A percentile compares a stretch with the other conserved stretches of the same genome.
These are phyloP conservation scores for Sesamia inferens DNA, from an alignment of 2,888 invertebrate species.

Conservation along the genomic window DNA sequence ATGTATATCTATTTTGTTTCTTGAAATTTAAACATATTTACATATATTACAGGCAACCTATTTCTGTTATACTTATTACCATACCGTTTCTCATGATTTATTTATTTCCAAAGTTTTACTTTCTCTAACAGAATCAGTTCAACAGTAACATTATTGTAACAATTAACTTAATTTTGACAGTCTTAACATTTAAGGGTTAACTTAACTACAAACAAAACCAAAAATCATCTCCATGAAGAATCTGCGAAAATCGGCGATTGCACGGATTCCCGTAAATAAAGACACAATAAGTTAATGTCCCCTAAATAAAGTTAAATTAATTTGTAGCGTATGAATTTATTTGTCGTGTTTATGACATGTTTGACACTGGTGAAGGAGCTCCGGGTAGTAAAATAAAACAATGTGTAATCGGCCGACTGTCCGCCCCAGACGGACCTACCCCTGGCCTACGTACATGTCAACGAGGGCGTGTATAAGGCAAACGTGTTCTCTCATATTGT, in stretches of 20 bases:
- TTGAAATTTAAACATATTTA: conserved; percentile 7
- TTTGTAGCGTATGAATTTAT: conserved; percentile 47
- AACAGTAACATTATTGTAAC: no score
- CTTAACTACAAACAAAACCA: conserved; percentile 1
- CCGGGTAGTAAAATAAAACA: conserved; percentile 59
- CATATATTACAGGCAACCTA: background rate
- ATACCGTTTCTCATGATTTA: no score
- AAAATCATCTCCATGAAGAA: conserved; percentile 17
- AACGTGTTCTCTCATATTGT: conserved; percentile 37
- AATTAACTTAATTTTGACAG: no score
- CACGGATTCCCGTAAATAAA: background rate
- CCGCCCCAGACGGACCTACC: conserved; percentile 43
- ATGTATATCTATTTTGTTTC: background rate
- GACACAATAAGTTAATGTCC: no score
- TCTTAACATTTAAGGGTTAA: background rate
- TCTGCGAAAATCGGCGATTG: no score
- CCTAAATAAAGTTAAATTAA: conserved; percentile 37
- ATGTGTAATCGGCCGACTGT: conserved; percentile 49
- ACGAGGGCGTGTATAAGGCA: conserved; percentile 35
- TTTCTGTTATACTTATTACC: no score
- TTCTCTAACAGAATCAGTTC: no score
- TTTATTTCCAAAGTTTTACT: background rate
- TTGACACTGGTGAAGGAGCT: conserved; percentile 60
- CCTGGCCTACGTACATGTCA: conserved; percentile 38
- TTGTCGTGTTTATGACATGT: conserved; percentile 62